These are phyloP conservation scores for Ceraclea dissimilis DNA, from an alignment of 2,888 invertebrate species.

Conservation along the genomic window DNA sequence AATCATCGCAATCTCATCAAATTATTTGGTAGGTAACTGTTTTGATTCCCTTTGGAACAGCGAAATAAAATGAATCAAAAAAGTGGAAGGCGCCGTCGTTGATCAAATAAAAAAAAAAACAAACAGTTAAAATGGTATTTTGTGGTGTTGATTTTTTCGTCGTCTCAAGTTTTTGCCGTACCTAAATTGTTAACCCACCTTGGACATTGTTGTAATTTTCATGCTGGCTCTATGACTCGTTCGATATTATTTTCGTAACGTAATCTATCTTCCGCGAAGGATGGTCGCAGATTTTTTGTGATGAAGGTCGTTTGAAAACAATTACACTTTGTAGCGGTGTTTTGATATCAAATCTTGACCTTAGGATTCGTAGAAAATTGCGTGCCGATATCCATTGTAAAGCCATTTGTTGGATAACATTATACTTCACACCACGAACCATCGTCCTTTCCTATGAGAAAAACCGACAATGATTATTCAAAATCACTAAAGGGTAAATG, in stretches of 20 bases:
- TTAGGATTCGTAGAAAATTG: too few species aligned
- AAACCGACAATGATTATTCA: too few species aligned
- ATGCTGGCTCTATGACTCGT: neutral
- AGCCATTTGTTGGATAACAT: too few species aligned
- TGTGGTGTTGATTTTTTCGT: neutral
- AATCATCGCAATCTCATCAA: neutral
- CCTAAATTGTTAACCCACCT: neutral
- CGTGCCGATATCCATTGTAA: too few species aligned
- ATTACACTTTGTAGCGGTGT: neutral
- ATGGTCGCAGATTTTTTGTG: neutral
- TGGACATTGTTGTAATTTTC: neutral
- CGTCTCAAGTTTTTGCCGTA: neutral
- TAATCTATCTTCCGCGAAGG: neutral
- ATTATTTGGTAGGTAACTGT: neutral
- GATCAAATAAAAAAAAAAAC: neutral
- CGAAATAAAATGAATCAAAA: neutral
- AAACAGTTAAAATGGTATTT: neutral
- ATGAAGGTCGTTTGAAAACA: neutral
- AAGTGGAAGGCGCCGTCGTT: neutral
- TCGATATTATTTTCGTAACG: neutral
- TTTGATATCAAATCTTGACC: neutral
- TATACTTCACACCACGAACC: too few species aligned
- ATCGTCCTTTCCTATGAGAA: too few species aligned
- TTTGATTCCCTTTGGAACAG: neutral
- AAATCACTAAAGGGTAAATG: too few species aligned